These are phyloP conservation scores for Rhipidura dahli DNA, from an alignment of 2,113 vertebrate species.

Conservation along the genomic window DNA sequence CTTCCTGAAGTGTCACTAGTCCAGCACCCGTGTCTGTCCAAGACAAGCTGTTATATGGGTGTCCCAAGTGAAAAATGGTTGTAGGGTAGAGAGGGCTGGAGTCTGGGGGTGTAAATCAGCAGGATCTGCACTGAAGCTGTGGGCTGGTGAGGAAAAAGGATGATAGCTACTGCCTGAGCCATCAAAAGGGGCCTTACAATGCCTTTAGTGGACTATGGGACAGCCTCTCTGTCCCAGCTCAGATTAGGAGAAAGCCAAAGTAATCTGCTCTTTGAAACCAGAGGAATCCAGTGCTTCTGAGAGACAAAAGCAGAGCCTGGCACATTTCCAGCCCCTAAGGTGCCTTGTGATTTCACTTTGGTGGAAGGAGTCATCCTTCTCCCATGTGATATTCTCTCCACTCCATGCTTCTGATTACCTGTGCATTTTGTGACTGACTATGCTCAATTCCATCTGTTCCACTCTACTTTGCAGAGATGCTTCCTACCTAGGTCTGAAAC, in stretches of 20 bases:
- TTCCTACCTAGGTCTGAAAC: background rate
- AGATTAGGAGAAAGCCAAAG: background rate
- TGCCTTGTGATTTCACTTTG: background rate
- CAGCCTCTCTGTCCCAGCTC: background rate
- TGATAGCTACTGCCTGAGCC: background rate
- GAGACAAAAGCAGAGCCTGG: background rate
- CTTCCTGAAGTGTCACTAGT: background rate
- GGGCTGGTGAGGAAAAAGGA: background rate
- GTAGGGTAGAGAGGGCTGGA: background rate
- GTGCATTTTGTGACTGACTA: background rate
- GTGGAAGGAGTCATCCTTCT: background rate
- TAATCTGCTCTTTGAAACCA: background rate
- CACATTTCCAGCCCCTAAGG: background rate
- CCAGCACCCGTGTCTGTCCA: background rate
- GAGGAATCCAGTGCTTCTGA: background rate
- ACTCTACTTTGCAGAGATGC: background rate
- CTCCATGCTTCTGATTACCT: background rate
- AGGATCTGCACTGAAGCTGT: background rate
- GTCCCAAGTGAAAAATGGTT: background rate
- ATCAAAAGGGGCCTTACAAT: background rate
- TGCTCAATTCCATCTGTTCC: background rate
- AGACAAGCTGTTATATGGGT: background rate
- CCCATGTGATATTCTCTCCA: background rate
- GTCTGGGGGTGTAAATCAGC: background rate
- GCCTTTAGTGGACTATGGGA: background rate